Conservation (phyloP, 2,113 vertebrate species). For the Myodes glareolus region DNA sequence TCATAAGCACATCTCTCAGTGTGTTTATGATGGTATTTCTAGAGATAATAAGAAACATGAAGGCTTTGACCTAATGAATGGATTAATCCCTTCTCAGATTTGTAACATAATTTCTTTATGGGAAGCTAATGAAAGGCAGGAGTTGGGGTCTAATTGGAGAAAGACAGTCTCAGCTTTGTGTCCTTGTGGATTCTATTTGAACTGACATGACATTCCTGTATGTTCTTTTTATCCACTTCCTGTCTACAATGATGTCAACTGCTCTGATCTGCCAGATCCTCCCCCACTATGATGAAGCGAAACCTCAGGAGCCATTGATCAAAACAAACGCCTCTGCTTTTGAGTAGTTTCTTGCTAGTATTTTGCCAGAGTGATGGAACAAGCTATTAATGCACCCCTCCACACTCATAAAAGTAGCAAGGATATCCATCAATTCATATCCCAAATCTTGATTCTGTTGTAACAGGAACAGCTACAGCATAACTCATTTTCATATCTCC, state of each 20-base stretch:
- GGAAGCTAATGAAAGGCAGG: background rate
- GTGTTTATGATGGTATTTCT: background rate
- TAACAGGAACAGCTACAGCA: background rate
- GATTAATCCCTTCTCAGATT: background rate
- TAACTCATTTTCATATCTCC: background rate
- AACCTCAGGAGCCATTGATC: background rate
- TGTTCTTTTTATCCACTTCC: background rate
- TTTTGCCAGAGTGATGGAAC: background rate
- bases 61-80: background rate
- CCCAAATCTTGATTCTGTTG: background rate
- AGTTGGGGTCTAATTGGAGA: background rate
- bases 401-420: background rate
- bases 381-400: background rate
- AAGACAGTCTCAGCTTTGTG: background rate
- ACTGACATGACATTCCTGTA: background rate
- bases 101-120: background rate
- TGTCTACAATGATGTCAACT: background rate
- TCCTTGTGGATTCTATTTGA: background rate
- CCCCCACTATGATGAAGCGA: background rate
- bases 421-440: background rate
- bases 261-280: background rate
- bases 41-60: background rate
- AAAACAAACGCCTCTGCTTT: background rate
- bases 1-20: background rate
- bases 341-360: background rate